Evolutionary conservation across 2,113 vertebrate species (phyloP), one percentile per base, ranked within the genome.

Genomic region (Suricata suricatta): DNA sequence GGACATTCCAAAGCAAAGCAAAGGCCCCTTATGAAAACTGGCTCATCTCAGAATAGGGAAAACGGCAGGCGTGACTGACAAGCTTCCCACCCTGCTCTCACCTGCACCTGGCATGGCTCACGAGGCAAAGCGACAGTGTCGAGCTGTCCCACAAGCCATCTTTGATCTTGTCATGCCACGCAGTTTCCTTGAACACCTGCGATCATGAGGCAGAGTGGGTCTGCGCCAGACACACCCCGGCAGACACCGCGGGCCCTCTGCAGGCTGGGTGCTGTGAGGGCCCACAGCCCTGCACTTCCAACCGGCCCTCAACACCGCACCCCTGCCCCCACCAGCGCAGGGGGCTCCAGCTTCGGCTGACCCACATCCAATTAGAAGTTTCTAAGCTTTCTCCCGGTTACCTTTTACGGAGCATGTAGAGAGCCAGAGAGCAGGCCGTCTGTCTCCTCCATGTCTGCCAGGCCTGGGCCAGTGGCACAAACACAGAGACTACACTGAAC

Each of bases 191-290:
- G 2, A 72, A 35, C 0, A 3, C 79, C 60, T 38, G 29, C 0
- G 7, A 77, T 63, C 57, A 64, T 12, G 29, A 93, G 33, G 33
- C 52, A 69, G n/a, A 47, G 33, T 1, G 38, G 5, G 13, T 52
- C 29, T 50, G 14, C 41, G 31, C 47, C 50, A 50, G 35, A 27
- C 9, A 54, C 44, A 66, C 1, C 38, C 9, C 1, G 9, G 47
- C 38, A 74, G 54, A 44, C 5, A 21, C 35, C 1, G 0, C 0
- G 0, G 77, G n/a, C 31, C n/a, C 7, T 13, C 33, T 17, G 13
- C n/a, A 54, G 64, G 68, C 41, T 47, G 0, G 0, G 66, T 0
- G 47, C 68, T 52, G 2, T 8, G 3, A 47, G 80, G 16, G 13
- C 2, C 29, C 76, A 41, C 2, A 15, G 54, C 47, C 44, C 72